Percentiles rank a stretch among this genome's conserved stretches.
Conservation (phyloP, 2,113 vertebrate species). For the Callipepla squamata region DNA sequence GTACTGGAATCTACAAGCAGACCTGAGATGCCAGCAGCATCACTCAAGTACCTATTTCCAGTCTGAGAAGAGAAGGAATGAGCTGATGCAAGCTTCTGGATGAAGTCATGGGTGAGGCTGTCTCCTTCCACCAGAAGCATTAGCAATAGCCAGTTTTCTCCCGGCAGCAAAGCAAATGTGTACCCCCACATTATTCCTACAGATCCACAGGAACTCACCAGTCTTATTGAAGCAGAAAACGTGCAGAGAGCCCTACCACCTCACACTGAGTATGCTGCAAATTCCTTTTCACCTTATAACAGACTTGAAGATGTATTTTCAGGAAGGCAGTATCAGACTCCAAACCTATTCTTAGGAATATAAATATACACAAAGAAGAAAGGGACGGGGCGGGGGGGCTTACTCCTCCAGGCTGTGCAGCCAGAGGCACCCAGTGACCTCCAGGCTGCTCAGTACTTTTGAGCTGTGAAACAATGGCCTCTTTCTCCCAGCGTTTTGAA, state of each 20-base stretch:
- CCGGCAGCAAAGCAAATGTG: background rate
- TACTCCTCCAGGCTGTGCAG: background rate
- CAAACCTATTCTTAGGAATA: background rate
- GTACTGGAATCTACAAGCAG: background rate
- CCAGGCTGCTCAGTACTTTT: background rate
- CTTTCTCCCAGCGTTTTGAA: background rate
- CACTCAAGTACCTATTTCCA: background rate
- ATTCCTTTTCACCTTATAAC: background rate
- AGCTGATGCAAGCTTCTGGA: background rate
- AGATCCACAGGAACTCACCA: background rate
- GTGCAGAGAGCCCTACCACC: background rate
- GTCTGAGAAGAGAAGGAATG: background rate
- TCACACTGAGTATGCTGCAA: background rate
- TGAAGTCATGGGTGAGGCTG: background rate
- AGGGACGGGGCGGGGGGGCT: background rate
- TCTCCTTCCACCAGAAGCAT: background rate
- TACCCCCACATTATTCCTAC: background rate
- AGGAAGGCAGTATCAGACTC: background rate
- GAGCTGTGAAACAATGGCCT: background rate
- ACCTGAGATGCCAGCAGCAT: background rate
- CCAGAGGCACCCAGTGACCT: background rate
- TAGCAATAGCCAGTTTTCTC: background rate
- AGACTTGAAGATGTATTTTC: background rate
- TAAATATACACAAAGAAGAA: background rate
- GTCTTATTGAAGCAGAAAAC: background rate